Percentiles rank a stretch among this genome's conserved stretches.
phyloP scores from a whole-genome alignment of 2,888 invertebrate species.

The Vandiemenella viatica region DNA sequence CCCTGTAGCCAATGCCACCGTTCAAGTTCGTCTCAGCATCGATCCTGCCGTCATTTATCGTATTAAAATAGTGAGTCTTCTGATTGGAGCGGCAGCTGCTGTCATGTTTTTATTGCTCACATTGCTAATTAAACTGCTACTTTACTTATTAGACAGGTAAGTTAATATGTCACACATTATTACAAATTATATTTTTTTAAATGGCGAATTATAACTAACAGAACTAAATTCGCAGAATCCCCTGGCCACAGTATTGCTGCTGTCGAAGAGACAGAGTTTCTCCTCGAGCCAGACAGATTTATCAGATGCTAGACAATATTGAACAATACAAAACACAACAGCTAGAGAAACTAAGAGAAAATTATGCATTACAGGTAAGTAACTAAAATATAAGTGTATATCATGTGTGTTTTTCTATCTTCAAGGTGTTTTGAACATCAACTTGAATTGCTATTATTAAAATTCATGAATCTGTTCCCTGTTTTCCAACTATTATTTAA shows the following conservation, averaged over 20 bases:
- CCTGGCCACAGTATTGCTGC: conserved; percentile 57
- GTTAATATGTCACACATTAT: conserved; percentile 22
- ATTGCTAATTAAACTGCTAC: conserved; percentile 59
- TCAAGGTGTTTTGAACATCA: background rate
- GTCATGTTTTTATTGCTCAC: conserved; percentile 65
- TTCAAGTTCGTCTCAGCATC: conserved; percentile 60
- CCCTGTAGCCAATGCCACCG: conserved; percentile 62
- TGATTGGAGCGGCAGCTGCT: conserved; percentile 68
- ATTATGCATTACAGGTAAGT: conserved; percentile 73
- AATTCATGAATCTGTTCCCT: too few species aligned
- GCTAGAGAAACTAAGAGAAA: conserved; percentile 73
- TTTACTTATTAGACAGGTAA: conserved; percentile 54
- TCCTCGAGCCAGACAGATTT: conserved; percentile 68
- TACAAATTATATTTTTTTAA: background rate
- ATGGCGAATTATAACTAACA: conserved; percentile 14
- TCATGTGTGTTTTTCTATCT: background rate
- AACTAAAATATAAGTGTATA: background rate
- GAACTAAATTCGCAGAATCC: conserved; percentile 40
- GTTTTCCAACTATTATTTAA: too few species aligned
- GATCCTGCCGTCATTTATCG: conserved; percentile 73
- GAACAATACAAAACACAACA: conserved; percentile 82
- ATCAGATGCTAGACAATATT: conserved; percentile 76
- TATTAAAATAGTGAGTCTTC: conserved; percentile 68
- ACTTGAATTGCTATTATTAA: too few species aligned
- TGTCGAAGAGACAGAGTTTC: conserved; percentile 53